Evolutionary conservation across 2,797 vertebrate genomes (phyloP), one percentile per base, ranked within the genome.

Genomic region (Semotilus atromaculatus): DNA sequence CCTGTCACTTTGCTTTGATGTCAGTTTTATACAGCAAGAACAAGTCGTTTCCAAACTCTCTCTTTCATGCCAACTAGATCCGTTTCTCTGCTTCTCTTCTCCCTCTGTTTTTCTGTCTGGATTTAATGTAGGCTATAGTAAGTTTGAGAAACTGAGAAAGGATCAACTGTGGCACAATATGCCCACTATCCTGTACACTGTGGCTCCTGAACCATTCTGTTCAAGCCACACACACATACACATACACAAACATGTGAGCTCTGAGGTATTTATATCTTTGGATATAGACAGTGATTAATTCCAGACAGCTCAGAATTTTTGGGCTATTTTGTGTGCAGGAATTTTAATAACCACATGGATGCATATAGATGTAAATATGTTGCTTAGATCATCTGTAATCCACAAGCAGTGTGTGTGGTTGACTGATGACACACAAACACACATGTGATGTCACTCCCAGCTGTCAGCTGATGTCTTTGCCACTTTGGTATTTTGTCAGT

Each of bases 1-100:
- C 75, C 38, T 62, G 55, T 78, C 75, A 78, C 38, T 43, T 43
- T 78, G 75, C 75, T 78, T 78, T 62, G 55, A 78, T 40, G 75
- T 78, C 75, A 62, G 75, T 43, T 78, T 26, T 29, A 29, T 62
- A 43, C 55, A 62, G 23, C 16, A 6, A 77, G 36, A 77, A 62
- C 8, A 62, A 29, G n/a, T 26, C n/a, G 19, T 77, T 77, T 43
- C 55, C n/a, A 62, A 19, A 26, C 36, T 29, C 36, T 29, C 23
- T 58, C 26, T 53, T 36, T 77, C 34, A 13, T 43, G 19, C 7
- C 31, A 36, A 19, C 29, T 38, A 38, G 7, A 60, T 38, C 51
- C 10, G 53, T 36, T 38, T 58, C 3, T 58, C 11, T 76, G 73
- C 55, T 19, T 77, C 75, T 62, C n/a, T 60, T 3, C 36, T 26